These are phyloP conservation scores for Artibeus jamaicensis DNA, from an alignment of 2,797 vertebrate species.

Conservation along the genomic window DNA sequence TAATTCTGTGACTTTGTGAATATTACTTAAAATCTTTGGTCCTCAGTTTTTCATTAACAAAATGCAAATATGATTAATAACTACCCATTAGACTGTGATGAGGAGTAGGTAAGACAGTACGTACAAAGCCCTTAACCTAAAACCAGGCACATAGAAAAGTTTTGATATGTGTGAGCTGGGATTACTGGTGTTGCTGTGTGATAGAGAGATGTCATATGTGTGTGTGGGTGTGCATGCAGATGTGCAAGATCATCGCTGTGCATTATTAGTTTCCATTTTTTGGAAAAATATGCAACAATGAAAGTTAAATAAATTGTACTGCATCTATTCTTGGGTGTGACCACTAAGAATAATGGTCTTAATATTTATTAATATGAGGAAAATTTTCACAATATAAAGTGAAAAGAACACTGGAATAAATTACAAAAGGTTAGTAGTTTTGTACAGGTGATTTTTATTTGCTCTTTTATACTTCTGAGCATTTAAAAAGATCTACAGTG, in stretches of 20 bases:
- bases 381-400: not conserved
- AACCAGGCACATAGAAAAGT: not conserved
- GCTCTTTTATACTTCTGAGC: not conserved
- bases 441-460: not conserved
- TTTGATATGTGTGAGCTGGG: not conserved
- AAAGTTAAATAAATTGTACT: not conserved
- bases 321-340: not conserved
- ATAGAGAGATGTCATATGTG: not conserved
- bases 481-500: not conserved
- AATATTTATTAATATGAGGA: not conserved
- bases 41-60: not conserved
- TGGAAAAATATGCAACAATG: not conserved
- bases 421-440: not conserved
- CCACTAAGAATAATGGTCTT: not conserved
- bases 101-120: not conserved
- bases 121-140: not conserved
- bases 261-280: not conserved
- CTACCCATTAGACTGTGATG: not conserved
- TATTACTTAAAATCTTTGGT: not conserved
- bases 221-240: accelerated
- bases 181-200: not conserved
- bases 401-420: not conserved
- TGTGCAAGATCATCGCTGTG: not conserved
- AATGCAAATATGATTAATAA: not conserved
- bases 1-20: not conserved